These are phyloP conservation scores for Drosophila rubida DNA, from an alignment of 2,888 invertebrate genomes.

Conservation along the genomic window DNA sequence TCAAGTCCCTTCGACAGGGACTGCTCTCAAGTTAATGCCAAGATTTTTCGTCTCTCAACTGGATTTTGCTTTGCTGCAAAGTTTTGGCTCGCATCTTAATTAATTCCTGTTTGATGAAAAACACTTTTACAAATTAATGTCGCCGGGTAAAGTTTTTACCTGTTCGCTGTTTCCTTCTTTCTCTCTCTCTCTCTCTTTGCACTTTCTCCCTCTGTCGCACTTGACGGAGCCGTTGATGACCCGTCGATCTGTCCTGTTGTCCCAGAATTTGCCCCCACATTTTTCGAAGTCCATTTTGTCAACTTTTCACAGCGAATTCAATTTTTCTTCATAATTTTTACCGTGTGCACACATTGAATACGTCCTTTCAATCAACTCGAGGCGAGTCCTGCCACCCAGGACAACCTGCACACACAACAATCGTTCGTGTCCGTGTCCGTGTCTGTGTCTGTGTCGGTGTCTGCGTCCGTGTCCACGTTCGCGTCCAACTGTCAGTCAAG, in stretches of 20 bases:
- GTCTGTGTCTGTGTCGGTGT: conserved; percentile 13
- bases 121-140: conserved; percentile 79
- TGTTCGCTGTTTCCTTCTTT: conserved; percentile 44
- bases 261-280: not conserved
- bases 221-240: conserved; percentile 54
- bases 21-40: conserved; percentile 34
- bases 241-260: not conserved
- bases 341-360: conserved; percentile 71
- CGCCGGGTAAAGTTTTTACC: conserved; percentile 74
- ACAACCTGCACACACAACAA: conserved; percentile 40
- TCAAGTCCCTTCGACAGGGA: too few relatives aligned
- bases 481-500: conserved; percentile 77
- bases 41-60: conserved; percentile 30
- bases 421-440: conserved; percentile 27
- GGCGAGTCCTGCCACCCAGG: conserved; percentile 31
- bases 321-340: conserved; percentile 72
- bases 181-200: not conserved
- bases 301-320: conserved; percentile 66
- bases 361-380: conserved; percentile 80
- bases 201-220: conserved; percentile 8
- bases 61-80: conserved; percentile 26
- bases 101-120: conserved; percentile 84
- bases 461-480: conserved; percentile 46
- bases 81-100: conserved; percentile 79
- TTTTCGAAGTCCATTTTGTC: conserved; percentile 70